phyloP scores from a whole-genome alignment of 2,888 invertebrate species.

The Hyalella azteca region DNA sequence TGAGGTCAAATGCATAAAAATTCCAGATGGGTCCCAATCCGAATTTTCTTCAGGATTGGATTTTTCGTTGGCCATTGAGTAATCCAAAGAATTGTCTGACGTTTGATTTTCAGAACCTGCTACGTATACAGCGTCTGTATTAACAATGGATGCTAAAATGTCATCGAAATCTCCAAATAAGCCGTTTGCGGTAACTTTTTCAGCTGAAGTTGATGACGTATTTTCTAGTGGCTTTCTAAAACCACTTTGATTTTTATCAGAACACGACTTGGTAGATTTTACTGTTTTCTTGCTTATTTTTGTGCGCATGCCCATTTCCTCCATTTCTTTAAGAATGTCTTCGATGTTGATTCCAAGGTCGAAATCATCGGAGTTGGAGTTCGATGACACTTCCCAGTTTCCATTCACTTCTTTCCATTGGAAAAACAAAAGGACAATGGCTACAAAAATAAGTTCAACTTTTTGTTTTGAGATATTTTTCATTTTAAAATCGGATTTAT shows the following conservation, averaged over 20 bases:
- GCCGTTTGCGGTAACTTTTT: neutral
- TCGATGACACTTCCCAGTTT: too few relatives aligned
- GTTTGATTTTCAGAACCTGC: neutral
- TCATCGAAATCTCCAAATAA: neutral
- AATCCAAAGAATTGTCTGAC: neutral
- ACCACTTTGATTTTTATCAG: neutral
- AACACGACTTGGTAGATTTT: too few relatives aligned
- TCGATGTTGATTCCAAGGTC: neutral
- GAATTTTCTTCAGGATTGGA: too few relatives aligned
- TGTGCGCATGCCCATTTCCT: slow-evolving; percentile 28
- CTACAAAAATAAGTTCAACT: too few relatives aligned
- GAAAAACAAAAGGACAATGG: too few relatives aligned
- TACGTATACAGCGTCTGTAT: neutral
- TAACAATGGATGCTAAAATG: neutral
- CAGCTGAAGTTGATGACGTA: too few relatives aligned
- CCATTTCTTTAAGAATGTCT: slow-evolving; percentile 16
- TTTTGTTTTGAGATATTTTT: too few relatives aligned
- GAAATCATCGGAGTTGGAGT: too few relatives aligned
- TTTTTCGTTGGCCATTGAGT: neutral
- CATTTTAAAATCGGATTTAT: too few relatives aligned
- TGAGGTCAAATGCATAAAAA: neutral
- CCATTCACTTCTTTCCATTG: too few relatives aligned
- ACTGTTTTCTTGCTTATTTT: neutral
- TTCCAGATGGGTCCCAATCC: neutral
- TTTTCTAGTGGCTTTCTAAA: neutral